Evolutionary conservation across 2,113 vertebrate genomes (phyloP).

Genomic region (Isurus oxyrinchus): DNA sequence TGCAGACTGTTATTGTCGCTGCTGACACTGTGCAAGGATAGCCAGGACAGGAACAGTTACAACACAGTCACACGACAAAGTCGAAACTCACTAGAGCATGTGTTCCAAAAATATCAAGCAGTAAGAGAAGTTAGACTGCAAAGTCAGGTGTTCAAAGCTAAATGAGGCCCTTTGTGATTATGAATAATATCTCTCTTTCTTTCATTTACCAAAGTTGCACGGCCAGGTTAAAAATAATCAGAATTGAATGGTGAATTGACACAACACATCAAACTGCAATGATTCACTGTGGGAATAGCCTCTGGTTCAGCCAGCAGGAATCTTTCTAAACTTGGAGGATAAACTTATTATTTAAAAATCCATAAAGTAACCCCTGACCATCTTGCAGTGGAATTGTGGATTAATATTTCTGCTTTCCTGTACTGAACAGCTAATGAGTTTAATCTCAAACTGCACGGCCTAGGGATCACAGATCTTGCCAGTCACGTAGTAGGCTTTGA

Average conservation of each 20-base stretch:
- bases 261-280: not conserved
- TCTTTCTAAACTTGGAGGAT: not conserved
- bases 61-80: not conserved
- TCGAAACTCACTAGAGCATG: not conserved
- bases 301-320: not conserved
- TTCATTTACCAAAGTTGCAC: not conserved
- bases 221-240: not conserved
- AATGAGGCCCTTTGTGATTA: not conserved
- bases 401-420: not conserved
- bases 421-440: not conserved
- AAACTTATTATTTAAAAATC: not conserved
- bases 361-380: not conserved
- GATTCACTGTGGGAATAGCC: not conserved
- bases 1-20: not conserved
- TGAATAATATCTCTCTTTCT: not conserved
- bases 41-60: too few relatives aligned
- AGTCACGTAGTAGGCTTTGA: not conserved
- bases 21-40: not conserved
- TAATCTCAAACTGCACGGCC: not conserved
- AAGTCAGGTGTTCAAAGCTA: not conserved
- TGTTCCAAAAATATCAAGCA: not conserved
- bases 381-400: not conserved
- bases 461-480: not conserved
- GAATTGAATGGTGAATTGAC: not conserved
- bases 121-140: not conserved